phyloP scores from a whole-genome alignment of 2,888 invertebrate genomes.

The Autographa pulchrina region DNA sequence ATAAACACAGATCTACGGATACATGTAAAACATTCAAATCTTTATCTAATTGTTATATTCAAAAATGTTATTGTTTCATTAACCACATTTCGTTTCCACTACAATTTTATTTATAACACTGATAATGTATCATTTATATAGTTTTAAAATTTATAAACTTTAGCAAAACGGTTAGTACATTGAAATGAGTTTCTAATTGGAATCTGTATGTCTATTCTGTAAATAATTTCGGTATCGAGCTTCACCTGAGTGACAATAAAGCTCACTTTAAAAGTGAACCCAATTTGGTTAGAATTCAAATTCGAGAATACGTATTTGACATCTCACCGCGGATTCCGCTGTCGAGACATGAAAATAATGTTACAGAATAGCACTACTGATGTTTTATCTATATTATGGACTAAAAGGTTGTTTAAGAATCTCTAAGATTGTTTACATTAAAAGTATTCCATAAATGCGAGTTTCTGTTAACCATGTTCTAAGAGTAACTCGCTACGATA shows the following conservation, averaged over 20 bases:
- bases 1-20: conserved; percentile 18
- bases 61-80: conserved; percentile 14
- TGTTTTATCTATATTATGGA: neutral
- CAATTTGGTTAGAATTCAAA: no score
- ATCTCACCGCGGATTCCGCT: no score
- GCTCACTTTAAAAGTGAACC: no score
- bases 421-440: conserved; percentile 3
- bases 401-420: neutral
- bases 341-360: no score
- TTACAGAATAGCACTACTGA: no score
- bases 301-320: no score
- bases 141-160: conserved; percentile 31
- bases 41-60: conserved; percentile 2
- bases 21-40: conserved; percentile 3
- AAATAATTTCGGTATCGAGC: no score
- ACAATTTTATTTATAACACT: conserved; percentile 37
- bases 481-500: conserved; percentile 6
- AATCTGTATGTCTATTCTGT: no score
- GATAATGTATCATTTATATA: neutral
- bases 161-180: conserved; percentile 3
- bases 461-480: conserved; percentile 29
- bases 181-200: neutral
- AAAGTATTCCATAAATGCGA: conserved; percentile 38
- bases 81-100: conserved; percentile 8
- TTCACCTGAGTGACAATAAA: no score